Evolutionary conservation across 2,888 invertebrate genomes (phyloP).

Genomic region (Thymelicus sylvestris): DNA sequence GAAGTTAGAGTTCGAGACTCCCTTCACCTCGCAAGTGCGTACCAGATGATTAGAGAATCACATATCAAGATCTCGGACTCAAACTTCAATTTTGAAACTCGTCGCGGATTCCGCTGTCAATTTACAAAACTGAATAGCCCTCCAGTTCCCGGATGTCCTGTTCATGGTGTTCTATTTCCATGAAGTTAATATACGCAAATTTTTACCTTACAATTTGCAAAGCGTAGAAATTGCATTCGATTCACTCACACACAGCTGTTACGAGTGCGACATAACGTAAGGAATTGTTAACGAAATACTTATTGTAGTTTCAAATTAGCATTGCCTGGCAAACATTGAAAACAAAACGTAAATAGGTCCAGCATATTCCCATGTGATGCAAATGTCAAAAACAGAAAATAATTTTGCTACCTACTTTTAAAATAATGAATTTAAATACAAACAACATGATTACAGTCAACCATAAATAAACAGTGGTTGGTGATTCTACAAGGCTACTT

Average conservation of each 20-base stretch:
- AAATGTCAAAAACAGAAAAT: not conserved
- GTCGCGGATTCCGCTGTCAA: no score
- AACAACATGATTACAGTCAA: not conserved
- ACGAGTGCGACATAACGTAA: not conserved
- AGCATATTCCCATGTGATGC: not conserved
- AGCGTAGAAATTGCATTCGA: conserved; percentile 2
- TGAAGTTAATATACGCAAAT: not conserved
- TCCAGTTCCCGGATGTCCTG: no score
- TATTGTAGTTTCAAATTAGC: conserved; percentile 8
- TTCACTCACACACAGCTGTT: not conserved
- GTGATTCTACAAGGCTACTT: not conserved
- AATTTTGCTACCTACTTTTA: not conserved
- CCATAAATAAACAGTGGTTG: not conserved
- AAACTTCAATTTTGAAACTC: no score
- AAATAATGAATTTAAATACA: not conserved
- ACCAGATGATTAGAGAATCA: no score
- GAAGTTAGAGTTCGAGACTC: no score
- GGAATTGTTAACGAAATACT: not conserved
- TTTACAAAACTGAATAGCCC: no score
- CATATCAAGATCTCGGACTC: no score
- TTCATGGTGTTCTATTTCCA: no score
- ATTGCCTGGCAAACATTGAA: conserved; percentile 4
- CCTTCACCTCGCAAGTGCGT: no score
- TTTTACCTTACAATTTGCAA: not conserved
- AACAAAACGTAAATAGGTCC: not conserved